These are phyloP conservation scores for Oenanthe oenanthe DNA, from an alignment of 2,113 vertebrate genomes.

Conservation along the genomic window DNA sequence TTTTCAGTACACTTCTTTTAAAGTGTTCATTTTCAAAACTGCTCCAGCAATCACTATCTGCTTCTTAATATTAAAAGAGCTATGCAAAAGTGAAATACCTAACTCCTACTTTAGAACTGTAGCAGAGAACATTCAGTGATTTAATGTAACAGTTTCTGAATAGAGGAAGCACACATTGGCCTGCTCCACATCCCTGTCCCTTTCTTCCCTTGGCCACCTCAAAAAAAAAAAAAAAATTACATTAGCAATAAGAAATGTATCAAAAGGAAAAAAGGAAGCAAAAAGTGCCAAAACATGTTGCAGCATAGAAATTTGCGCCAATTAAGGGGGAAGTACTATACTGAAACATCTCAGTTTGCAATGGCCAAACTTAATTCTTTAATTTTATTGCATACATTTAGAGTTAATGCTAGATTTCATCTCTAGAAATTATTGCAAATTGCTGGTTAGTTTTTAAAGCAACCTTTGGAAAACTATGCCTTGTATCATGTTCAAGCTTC, in stretches of 20 bases:
- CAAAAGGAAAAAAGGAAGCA: background rate
- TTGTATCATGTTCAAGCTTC: background rate
- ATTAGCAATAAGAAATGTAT: background rate
- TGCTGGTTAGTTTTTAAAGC: background rate
- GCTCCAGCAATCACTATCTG: background rate
- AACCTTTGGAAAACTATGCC: background rate
- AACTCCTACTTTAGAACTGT: background rate
- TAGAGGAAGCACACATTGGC: background rate
- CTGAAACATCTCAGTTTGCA: background rate
- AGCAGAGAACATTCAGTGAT: background rate
- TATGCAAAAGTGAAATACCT: background rate
- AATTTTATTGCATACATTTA: background rate
- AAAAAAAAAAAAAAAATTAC: background rate
- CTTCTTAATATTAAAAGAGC: background rate
- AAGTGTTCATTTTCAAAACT: background rate
- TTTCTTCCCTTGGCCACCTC: fast-evolving
- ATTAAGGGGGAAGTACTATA: background rate
- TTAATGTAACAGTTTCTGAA: background rate
- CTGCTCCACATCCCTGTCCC: background rate
- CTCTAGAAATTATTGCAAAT: background rate
- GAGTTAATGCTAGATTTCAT: background rate
- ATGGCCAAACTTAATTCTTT: background rate
- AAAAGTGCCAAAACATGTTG: background rate
- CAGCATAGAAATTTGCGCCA: background rate
- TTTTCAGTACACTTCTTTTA: background rate